Conservation (phyloP, 2,113 vertebrate genomes). For the Motacilla alba region DNA sequence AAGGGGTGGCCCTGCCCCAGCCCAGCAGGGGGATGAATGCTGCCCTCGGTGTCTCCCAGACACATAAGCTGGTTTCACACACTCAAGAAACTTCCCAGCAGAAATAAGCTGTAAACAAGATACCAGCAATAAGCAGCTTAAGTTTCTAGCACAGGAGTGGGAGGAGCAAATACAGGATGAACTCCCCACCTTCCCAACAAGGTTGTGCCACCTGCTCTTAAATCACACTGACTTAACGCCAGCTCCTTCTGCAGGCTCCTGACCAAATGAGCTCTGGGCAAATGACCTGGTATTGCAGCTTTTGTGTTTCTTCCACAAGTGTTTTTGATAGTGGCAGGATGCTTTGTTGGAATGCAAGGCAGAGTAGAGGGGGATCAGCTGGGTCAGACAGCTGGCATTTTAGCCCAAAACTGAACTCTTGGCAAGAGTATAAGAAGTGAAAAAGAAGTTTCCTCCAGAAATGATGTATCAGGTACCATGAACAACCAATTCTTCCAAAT, state of each 20-base stretch:
- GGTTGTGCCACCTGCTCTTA: not conserved
- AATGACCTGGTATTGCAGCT: not conserved
- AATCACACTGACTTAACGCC: not conserved
- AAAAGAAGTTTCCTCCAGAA: not conserved
- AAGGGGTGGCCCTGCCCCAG: not conserved
- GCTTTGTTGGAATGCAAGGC: not conserved
- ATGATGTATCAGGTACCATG: not conserved
- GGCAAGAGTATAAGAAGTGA: not conserved
- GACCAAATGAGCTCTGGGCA: not conserved
- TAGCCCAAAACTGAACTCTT: not conserved
- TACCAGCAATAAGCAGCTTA: conserved; percentile 36
- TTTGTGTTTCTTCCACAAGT: not conserved
- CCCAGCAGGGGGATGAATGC: not conserved
- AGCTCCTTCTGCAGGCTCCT: not conserved
- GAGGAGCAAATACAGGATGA: not conserved
- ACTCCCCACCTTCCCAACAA: not conserved
- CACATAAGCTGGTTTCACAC: not conserved
- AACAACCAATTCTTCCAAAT: not conserved
- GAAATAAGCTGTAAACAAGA: conserved; percentile 36
- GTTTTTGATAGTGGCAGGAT: not conserved
- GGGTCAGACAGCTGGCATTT: not conserved
- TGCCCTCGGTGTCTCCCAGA: not conserved
- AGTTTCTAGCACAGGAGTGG: not conserved
- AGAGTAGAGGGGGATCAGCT: not conserved
- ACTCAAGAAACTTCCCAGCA: not conserved